Evolutionary conservation across 2,113 vertebrate genomes (phyloP).

Genomic region (Tretioscincus oriximinensis): DNA sequence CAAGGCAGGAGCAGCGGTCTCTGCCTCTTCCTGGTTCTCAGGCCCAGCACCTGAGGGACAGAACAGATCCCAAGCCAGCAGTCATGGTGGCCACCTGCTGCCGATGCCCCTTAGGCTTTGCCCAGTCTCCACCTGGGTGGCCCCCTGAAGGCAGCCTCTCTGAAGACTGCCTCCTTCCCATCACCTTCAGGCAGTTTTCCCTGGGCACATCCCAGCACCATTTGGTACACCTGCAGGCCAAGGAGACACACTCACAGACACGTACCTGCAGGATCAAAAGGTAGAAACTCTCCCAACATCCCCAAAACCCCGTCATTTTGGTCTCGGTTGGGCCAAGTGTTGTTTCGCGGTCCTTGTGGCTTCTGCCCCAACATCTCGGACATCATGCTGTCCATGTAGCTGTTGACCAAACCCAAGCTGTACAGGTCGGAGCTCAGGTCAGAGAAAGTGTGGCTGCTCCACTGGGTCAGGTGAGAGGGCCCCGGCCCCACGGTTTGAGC

Average conservation of each 20-base stretch:
- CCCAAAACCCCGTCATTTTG: conserved; percentile 94
- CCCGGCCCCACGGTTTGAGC: conserved; percentile 78
- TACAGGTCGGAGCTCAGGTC: conserved; percentile 96
- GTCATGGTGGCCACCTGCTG: too few relatives aligned
- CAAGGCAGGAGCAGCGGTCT: too few relatives aligned
- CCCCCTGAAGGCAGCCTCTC: background rate
- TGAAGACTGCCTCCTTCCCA: background rate
- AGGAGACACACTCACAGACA: conserved; percentile 8
- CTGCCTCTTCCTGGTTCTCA: too few relatives aligned
- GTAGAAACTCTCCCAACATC: conserved; percentile 90
- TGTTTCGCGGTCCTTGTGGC: conserved; percentile 93
- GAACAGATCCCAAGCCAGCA: too few relatives aligned
- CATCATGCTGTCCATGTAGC: conserved; percentile 96
- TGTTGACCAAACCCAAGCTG: conserved; percentile 95
- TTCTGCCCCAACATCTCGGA: conserved; percentile 97
- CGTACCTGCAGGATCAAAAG: conserved; percentile 96
- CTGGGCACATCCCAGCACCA: background rate
- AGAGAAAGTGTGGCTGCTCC: conserved; percentile 83
- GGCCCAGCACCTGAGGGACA: too few relatives aligned
- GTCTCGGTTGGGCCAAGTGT: conserved; percentile 98
- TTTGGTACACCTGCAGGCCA: too few relatives aligned
- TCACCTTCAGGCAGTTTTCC: background rate
- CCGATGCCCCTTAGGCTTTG: too few relatives aligned
- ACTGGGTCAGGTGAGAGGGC: conserved; percentile 88
- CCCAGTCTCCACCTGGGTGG: too few relatives aligned